These are phyloP conservation scores for Sclerurus mexicanus DNA, from an alignment of 2,113 vertebrate genomes.

Conservation along the genomic window DNA sequence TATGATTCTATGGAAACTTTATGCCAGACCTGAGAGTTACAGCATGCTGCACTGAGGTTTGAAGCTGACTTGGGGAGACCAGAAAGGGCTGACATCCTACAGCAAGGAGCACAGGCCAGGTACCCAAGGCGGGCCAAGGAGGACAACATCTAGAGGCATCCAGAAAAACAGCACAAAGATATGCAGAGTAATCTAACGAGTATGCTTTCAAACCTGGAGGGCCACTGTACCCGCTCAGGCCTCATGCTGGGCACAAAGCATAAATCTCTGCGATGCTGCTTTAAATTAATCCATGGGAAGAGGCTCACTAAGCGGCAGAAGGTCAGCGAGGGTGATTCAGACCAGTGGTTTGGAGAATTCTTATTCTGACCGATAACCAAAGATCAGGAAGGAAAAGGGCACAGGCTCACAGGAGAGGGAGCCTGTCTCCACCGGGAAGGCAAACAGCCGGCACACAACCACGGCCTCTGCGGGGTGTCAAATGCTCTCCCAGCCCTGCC, in stretches of 20 bases:
- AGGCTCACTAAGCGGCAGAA: background rate
- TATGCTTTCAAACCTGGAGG: background rate
- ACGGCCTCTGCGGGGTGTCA: background rate
- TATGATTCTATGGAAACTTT: background rate
- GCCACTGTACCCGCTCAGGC: accelerated
- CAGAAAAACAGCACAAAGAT: background rate
- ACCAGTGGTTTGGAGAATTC: slow-evolving; percentile 32
- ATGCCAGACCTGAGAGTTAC: background rate
- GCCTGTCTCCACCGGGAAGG: accelerated
- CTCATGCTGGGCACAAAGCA: accelerated
- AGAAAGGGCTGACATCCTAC: background rate
- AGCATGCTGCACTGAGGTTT: accelerated
- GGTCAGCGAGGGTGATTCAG: background rate
- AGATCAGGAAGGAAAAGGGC: background rate
- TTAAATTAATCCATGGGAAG: slow-evolving; percentile 29
- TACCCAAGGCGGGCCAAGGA: background rate
- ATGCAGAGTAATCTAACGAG: background rate
- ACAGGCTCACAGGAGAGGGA: accelerated
- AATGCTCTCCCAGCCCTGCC: background rate
- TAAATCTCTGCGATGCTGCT: background rate
- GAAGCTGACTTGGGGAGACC: accelerated
- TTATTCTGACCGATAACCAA: background rate
- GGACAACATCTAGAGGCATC: background rate
- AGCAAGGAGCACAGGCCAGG: background rate
- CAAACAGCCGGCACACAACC: background rate